Evolutionary conservation across 1,140 invertebrate genomes (phyloP).

Genomic region (Microplitis mediator): DNA sequence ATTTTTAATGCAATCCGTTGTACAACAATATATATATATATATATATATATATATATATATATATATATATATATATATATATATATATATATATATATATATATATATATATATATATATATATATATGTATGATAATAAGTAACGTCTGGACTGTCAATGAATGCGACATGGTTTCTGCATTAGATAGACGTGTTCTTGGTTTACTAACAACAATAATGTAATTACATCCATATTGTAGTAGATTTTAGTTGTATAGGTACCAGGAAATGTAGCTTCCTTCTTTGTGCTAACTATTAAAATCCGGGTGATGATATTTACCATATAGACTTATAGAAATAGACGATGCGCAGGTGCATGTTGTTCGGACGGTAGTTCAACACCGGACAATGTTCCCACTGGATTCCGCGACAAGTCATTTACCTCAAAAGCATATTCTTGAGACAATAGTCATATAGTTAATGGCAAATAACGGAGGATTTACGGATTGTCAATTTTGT

Average conservation of each 20-base stretch:
- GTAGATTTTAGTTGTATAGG: neutral
- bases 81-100: no score
- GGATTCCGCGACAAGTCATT: slow-evolving; percentile 7
- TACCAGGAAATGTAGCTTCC: slow-evolving; percentile 40
- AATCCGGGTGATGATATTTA: slow-evolving; percentile 24
- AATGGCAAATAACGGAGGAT: neutral
- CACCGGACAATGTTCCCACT: slow-evolving; percentile 15
- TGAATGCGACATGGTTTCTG: slow-evolving; percentile 51
- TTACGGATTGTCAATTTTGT: neutral
- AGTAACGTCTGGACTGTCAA: slow-evolving; percentile 26
- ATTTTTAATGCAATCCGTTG: no score
- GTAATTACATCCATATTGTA: no score
- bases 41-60: no score
- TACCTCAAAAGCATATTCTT: neutral
- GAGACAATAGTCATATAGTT: neutral
- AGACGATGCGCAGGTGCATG: slow-evolving; percentile 27
- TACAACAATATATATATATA: neutral
- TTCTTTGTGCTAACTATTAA: slow-evolving; percentile 33
- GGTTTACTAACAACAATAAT: slow-evolving; percentile 47
- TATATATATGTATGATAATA: slow-evolving; percentile 14
- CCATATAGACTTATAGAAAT: neutral
- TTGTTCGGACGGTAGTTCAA: neutral
- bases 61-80: no score
- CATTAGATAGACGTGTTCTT: slow-evolving; percentile 56
- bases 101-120: no score